Base-by-base conservation (phyloP, 2,888 invertebrate genomes). In the Branchipolynoe longqiensis region DNA sequence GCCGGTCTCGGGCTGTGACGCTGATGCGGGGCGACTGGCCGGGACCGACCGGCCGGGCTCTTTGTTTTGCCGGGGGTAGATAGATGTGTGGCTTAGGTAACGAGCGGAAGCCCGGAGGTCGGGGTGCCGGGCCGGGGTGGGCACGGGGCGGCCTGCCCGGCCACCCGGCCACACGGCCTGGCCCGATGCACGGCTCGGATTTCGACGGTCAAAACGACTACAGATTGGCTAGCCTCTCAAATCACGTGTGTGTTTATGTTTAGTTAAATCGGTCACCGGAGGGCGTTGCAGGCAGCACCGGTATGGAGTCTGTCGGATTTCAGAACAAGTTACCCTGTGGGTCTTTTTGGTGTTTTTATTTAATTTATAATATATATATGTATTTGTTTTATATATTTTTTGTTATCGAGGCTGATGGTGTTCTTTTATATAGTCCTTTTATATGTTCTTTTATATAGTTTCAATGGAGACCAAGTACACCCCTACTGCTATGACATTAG, bases 161-260 rank as follows among this genome's bases (percentile, higher is more conserved):
- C 78, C 78, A 31, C 48, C 48, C 4, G 25, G n/a, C 33, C 8
- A 1, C 78, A 78, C n/a, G n/a, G n/a, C n/a, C n/a, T n/a, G n/a
- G n/a, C n/a, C n/a, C n/a, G n/a, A n/a, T n/a, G n/a, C n/a, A n/a
- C n/a, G n/a, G 41, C 25, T 78, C 54, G 6, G 78, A 33, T 78
- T 78, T 18, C 78, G n/a, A 22, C 78, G 48, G 48, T 78, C 78
- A 41, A 78, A 78, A 78, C 48, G 41, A 48, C 25, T 78, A 78
- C 78, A 78, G 48, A 78, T 78, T 78, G 78, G 78, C 48, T 78
- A 78, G 78, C 78, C 41, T 78, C 78, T 78, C 78, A 48, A 78
- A 78, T 78, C 78, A 25, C 78, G 78, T 18, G 12, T 14, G 12
- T 78, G 78, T 78, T 78, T 78, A 78, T 78, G 78, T 78, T 78